Percentiles rank a stretch among this genome's conserved stretches.
These are phyloP conservation scores for Physocephala rufipes DNA, from an alignment of 2,888 invertebrate genomes.

Conservation along the genomic window DNA sequence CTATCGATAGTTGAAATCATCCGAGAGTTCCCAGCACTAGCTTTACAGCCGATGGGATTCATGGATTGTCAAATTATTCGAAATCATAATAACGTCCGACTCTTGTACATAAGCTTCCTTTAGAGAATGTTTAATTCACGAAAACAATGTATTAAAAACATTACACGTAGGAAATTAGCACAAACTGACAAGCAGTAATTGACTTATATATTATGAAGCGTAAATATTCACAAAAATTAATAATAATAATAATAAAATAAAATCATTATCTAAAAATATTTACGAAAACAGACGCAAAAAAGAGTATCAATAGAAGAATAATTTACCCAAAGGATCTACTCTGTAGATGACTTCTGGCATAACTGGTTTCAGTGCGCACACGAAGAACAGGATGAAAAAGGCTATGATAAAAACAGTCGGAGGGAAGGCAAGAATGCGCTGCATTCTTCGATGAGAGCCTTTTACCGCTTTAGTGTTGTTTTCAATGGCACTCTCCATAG, in stretches of 20 bases:
- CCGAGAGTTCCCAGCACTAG: too few species aligned
- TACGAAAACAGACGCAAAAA: constrained; percentile 5
- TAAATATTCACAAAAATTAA: constrained; percentile 2
- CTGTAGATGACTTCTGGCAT: constrained; percentile 64
- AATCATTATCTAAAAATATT: not conserved
- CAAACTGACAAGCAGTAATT: not conserved
- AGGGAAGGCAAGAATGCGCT: constrained; percentile 51
- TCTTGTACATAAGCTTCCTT: too few species aligned
- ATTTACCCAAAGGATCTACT: constrained; percentile 65
- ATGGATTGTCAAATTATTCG: not conserved
- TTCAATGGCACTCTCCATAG: constrained; percentile 14
- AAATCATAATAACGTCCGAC: too few species aligned
- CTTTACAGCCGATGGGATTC: not conserved
- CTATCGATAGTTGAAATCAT: too few species aligned
- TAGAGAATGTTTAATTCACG: too few species aligned
- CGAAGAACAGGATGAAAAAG: constrained; percentile 53
- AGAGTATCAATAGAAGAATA: too few species aligned
- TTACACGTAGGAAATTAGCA: not conserved
- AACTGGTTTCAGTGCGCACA: constrained; percentile 59
- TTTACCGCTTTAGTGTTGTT: constrained; percentile 35
- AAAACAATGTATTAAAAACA: too few species aligned
- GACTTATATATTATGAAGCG: not conserved
- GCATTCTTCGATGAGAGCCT: constrained; percentile 46
- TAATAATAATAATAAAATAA: not conserved
- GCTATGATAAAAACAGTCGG: constrained; percentile 41